Percentiles rank a stretch among this genome's conserved stretches.
Conservation (phyloP, 2,888 invertebrate genomes). For the Campopleginae sp. region DNA sequence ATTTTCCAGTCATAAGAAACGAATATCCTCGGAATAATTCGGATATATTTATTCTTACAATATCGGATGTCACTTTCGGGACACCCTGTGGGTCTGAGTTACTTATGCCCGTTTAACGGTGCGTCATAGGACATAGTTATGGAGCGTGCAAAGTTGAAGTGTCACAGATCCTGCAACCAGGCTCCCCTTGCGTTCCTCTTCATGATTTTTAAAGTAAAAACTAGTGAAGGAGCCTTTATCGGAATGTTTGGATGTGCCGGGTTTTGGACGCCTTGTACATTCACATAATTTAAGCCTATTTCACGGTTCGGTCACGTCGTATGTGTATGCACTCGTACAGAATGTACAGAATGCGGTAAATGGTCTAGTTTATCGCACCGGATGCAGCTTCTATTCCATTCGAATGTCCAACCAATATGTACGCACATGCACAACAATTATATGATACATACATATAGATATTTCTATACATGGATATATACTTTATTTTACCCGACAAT, state of each 20-base stretch:
- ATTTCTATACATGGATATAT: background rate
- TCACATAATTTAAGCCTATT: background rate
- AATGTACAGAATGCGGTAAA: slow-evolving; percentile 27
- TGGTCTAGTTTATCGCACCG: slow-evolving; percentile 44
- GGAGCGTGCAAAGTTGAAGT: too few relatives aligned
- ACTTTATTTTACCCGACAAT: background rate
- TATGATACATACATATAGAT: background rate
- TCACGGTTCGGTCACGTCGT: slow-evolving; percentile 20
- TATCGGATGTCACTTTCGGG: background rate
- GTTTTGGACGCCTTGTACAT: background rate
- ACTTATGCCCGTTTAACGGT: too few relatives aligned
- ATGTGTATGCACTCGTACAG: slow-evolving; percentile 2
- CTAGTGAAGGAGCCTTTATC: too few relatives aligned
- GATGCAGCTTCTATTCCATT: slow-evolving; percentile 31
- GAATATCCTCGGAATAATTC: background rate
- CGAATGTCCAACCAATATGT: slow-evolving; percentile 38
- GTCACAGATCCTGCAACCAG: too few relatives aligned
- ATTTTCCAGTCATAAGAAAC: too few relatives aligned
- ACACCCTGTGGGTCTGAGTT: background rate
- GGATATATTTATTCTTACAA: background rate
- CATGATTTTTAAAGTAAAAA: too few relatives aligned
- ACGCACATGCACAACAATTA: background rate
- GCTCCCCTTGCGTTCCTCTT: too few relatives aligned
- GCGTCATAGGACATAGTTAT: too few relatives aligned
- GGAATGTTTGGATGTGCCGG: too few relatives aligned